Conservation (phyloP, 2,888 invertebrate genomes). For the Dromius quadrimaculatus region DNA sequence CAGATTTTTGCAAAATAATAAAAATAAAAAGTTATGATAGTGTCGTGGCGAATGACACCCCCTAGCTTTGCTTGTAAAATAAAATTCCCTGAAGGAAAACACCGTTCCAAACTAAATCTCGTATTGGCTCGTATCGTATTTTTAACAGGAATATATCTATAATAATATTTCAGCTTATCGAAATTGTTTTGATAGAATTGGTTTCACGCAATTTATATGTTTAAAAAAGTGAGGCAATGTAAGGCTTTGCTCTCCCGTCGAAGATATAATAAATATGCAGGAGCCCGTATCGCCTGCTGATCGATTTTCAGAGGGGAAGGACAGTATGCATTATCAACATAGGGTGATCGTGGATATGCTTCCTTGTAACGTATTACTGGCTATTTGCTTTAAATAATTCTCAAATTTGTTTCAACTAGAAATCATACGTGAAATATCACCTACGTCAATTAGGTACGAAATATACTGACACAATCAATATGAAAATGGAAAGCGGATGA, state of each 20-base stretch:
- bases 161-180: conserved; percentile 51
- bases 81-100: conserved; percentile 42
- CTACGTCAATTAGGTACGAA: no score
- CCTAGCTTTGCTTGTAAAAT: conserved; percentile 31
- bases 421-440: no score
- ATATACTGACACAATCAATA: no score
- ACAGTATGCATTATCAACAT: not conserved
- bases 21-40: conserved; percentile 51
- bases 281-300: conserved; percentile 4
- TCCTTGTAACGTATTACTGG: no score
- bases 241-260: conserved; percentile 14
- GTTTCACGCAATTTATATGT: conserved; percentile 46
- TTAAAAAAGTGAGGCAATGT: conserved; percentile 45
- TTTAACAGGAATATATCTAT: conserved; percentile 49
- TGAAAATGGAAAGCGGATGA: no score
- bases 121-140: conserved; percentile 44
- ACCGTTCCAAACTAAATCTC: conserved; percentile 34
- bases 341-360: conserved; percentile 5
- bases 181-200: conserved; percentile 51
- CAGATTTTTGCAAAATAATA: conserved; percentile 43
- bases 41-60: conserved; percentile 29
- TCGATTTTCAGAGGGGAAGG: conserved; percentile 6
- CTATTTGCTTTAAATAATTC: no score
- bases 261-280: conserved; percentile 31
- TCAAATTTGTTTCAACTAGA: no score